These are phyloP conservation scores for Pachliopta kotzebuea DNA, from an alignment of 2,888 invertebrate species.

Conservation along the genomic window DNA sequence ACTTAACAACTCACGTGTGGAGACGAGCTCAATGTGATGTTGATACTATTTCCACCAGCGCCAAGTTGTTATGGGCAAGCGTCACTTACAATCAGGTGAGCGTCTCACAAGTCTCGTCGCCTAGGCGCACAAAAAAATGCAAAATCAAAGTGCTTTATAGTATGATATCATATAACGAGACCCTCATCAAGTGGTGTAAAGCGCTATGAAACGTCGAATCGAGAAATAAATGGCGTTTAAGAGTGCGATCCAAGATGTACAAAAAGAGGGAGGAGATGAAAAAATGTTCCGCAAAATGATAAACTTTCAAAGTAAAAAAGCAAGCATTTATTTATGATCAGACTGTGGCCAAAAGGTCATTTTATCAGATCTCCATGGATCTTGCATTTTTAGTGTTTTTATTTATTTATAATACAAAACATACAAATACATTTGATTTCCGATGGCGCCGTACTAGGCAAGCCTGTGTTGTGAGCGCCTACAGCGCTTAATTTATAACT, in stretches of 20 bases:
- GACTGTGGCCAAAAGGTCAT: slow-evolving; percentile 53
- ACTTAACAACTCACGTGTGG: too few species aligned
- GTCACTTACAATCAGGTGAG: too few species aligned
- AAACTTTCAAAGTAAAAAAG: slow-evolving; percentile 72
- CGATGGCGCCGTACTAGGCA: too few species aligned
- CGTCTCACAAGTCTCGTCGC: too few species aligned
- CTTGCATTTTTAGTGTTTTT: slow-evolving; percentile 57
- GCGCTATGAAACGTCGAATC: slow-evolving; percentile 65
- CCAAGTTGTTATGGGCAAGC: too few species aligned
- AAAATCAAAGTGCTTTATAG: slow-evolving; percentile 69
- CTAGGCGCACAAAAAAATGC: slow-evolving; percentile 64
- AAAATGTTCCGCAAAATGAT: slow-evolving; percentile 73
- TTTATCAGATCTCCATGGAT: slow-evolving; percentile 68
- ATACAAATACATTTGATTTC: too few species aligned
- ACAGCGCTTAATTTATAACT: too few species aligned
- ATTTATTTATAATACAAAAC: too few species aligned
- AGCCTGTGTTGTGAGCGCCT: too few species aligned
- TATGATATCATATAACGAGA: slow-evolving; percentile 69
- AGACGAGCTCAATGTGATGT: too few species aligned
- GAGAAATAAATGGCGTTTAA: slow-evolving; percentile 75
- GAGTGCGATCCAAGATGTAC: slow-evolving; percentile 77
- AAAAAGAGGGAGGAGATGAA: slow-evolving; percentile 61
- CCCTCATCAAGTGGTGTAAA: slow-evolving; percentile 67
- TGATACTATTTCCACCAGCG: too few species aligned
- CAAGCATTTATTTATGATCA: slow-evolving; percentile 74